Evolutionary conservation across 1,140 invertebrate species (phyloP), one percentile per base, ranked within the genome.

Genomic region (Caenorhabditis inopinata): DNA sequence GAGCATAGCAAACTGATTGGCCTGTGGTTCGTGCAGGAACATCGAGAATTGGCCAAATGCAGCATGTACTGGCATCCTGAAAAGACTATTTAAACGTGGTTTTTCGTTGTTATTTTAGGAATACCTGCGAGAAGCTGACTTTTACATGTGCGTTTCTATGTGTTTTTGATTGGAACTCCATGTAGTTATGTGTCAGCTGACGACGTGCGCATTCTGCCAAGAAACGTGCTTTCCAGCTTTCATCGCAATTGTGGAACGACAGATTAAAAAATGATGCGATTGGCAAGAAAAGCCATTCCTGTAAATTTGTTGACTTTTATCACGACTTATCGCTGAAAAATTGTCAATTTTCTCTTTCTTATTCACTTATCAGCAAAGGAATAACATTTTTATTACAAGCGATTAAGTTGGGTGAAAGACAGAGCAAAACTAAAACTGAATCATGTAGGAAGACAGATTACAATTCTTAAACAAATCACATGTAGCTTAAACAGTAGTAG

Each of bases 141-240:
- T 79, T 79, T 9, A 79, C 68, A 23, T 79, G 77, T 42, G 77
- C 51, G n/a, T 58, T 79, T 7, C 25, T 58, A 14, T 68, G 77
- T 4, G 42, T 42, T 49, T 47, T 79, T 27, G 77, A 79, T n/a
- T 58, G 77, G 21, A 79, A 79, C 73, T 79, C 77, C 53, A 68
- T 68, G 53, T 46, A 79, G 21, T 45, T 45, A 38, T 79, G 77
- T n/a, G 49, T 79, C 1, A 79, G 16, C 14, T 47, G 21, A 32
- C 77, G 77, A 14, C 23, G 32, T 21, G 42, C 49, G 35, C 77
- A 79, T 49, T 79, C 77, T 16, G 23, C 38, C 77, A 79, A 18
- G 53, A 79, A 68, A n/a, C 68, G 77, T 42, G 53, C 47, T 49
- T 79, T 58, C 77, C 77, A 79, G 32, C 32, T 68, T 21, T 68